A percentile compares a stretch with the other conserved stretches of the same genome.
These are phyloP conservation scores for Abramis brama DNA, from an alignment of 2,113 vertebrate species.

Conservation along the genomic window DNA sequence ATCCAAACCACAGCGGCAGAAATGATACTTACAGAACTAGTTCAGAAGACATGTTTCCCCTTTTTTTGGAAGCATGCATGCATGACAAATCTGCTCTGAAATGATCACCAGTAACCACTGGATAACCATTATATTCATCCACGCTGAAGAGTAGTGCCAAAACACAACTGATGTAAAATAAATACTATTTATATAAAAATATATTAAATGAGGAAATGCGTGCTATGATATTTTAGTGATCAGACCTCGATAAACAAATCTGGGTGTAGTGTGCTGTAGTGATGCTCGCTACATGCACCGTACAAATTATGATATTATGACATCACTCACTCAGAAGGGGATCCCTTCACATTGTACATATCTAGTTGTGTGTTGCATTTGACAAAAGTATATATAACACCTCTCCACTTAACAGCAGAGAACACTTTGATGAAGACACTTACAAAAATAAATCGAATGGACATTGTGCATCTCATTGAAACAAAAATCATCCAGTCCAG, in stretches of 20 bases:
- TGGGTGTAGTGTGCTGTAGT: background rate
- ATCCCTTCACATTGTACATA: background rate
- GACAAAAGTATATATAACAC: background rate
- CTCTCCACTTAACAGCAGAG: constrained; percentile 76
- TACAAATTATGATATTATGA: background rate
- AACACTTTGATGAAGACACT: constrained; percentile 83
- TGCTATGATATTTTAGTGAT: background rate
- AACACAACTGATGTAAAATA: background rate
- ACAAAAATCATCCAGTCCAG: constrained; percentile 77
- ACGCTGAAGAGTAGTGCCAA: background rate
- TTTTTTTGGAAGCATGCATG: background rate
- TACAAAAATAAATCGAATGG: constrained; percentile 96
- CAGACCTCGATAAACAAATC: background rate
- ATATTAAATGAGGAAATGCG: background rate
- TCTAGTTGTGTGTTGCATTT: background rate
- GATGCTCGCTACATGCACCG: background rate
- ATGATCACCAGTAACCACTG: background rate
- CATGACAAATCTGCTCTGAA: background rate
- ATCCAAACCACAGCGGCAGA: too few species aligned
- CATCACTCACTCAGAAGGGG: background rate
- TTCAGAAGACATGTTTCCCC: too few species aligned
- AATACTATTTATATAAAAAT: background rate
- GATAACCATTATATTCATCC: background rate
- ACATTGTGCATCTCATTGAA: constrained; percentile 94
- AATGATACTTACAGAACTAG: too few species aligned